Evolutionary conservation across 2,888 invertebrate genomes (phyloP).

Genomic region (Sylvicola cinctus): DNA sequence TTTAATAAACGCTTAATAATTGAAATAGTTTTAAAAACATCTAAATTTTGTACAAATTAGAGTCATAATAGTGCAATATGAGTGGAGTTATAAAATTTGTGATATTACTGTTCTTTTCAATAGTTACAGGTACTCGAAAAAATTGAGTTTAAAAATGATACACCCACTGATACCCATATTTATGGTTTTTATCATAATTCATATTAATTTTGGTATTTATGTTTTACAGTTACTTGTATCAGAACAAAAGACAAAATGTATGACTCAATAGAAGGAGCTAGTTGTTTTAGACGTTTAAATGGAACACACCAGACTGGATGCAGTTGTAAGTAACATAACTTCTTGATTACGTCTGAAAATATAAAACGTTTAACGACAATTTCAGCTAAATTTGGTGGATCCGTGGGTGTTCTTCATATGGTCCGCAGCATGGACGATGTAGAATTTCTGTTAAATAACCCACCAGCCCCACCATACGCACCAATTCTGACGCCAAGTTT

Average conservation of each 20-base stretch:
- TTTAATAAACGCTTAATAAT: too few relatives aligned
- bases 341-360: constrained; percentile 4
- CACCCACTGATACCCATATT: too few relatives aligned
- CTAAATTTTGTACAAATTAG: too few relatives aligned
- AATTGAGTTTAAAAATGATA: too few relatives aligned
- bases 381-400: constrained; percentile 38
- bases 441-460: constrained; percentile 46
- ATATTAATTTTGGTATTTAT: too few relatives aligned
- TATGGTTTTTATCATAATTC: too few relatives aligned
- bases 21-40: too few relatives aligned
- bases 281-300: constrained; percentile 80
- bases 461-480: constrained; percentile 63
- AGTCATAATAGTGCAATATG: too few relatives aligned
- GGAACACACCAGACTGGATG: constrained; percentile 92
- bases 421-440: constrained; percentile 43
- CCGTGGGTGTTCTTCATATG: constrained; percentile 66
- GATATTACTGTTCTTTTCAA: too few relatives aligned
- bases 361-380: background rate
- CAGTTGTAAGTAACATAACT: constrained; percentile 45
- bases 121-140: too few relatives aligned
- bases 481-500: constrained; percentile 44
- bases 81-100: too few relatives aligned
- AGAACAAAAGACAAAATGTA: constrained; percentile 68
- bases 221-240: constrained; percentile 28
- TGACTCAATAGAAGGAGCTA: constrained; percentile 44